These are phyloP conservation scores for Larimichthys crocea DNA, from an alignment of 2,113 vertebrate species.

Conservation along the genomic window DNA sequence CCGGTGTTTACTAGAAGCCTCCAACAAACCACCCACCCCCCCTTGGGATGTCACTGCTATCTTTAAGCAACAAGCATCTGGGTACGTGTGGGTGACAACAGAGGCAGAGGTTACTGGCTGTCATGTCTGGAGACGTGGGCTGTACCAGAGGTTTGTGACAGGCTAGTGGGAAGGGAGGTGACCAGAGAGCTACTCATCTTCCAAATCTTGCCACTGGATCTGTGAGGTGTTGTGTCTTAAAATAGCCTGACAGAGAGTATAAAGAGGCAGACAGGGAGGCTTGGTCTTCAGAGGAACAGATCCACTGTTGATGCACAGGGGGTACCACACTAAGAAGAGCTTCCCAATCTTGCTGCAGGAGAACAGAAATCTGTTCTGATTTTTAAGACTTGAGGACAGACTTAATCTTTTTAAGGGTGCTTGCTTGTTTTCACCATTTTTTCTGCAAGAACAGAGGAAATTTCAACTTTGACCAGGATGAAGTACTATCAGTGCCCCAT, in stretches of 20 bases:
- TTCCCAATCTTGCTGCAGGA: neutral
- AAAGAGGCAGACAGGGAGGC: conserved; percentile 61
- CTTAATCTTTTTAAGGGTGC: neutral
- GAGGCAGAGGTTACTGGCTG: conserved; percentile 57
- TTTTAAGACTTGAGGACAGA: neutral
- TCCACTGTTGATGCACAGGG: conserved; percentile 17
- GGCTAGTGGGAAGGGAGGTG: conserved; percentile 26
- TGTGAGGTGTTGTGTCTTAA: conserved; percentile 71
- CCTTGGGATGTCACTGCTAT: conserved; percentile 42
- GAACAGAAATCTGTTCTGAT: neutral
- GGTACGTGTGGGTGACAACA: conserved; percentile 54
- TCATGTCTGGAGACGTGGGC: conserved; percentile 55
- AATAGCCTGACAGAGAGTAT: conserved; percentile 80
- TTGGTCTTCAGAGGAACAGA: conserved; percentile 51
- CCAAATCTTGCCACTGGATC: conserved; percentile 66
- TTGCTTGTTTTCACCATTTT: neutral
- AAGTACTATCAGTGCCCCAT: conserved; percentile 83
- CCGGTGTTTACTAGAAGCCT: conserved; percentile 67
- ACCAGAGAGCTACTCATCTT: conserved; percentile 67
- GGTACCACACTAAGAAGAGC: conserved; percentile 18
- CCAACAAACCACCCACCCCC: neutral
- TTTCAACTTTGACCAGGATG: conserved; percentile 74
- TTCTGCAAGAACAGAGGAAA: neutral
- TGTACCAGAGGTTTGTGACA: conserved; percentile 42
- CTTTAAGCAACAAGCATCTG: conserved; percentile 23